phyloP scores from a whole-genome alignment of 2,888 invertebrate species.

The Amitus sp. region DNA sequence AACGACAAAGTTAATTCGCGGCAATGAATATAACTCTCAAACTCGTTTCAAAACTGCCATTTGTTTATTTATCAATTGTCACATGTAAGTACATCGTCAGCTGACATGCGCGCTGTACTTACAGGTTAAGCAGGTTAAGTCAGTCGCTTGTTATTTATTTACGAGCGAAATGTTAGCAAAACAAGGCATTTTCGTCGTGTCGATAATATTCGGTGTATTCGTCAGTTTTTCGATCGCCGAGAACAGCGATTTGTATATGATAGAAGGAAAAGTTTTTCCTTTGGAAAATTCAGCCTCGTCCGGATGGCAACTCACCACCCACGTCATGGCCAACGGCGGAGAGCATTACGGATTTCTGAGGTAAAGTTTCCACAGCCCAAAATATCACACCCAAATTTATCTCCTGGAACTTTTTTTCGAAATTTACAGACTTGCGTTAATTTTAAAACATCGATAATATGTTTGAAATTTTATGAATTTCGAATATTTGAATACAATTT shows the following conservation, averaged over 20 bases:
- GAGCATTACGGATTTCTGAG: conserved; percentile 86
- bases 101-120: too few species aligned
- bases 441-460: conserved; percentile 3
- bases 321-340: conserved; percentile 88
- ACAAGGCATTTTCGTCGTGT: conserved; percentile 29
- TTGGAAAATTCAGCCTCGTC: conserved; percentile 71
- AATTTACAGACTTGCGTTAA: too few species aligned
- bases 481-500: not conserved
- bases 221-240: conserved; percentile 45
- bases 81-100: not conserved
- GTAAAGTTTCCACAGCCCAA: conserved; percentile 64
- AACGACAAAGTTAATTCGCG: too few species aligned
- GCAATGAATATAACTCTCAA: too few species aligned
- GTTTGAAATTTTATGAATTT: not conserved
- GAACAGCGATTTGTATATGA: conserved; percentile 72
- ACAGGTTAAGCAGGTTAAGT: too few species aligned
- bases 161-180: not conserved
- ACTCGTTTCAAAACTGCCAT: too few species aligned
- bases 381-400: too few species aligned
- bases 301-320: conserved; percentile 82
- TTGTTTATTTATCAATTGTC: too few species aligned
- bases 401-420: too few species aligned
- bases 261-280: conserved; percentile 85
- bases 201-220: conserved; percentile 37
- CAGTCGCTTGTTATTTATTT: too few species aligned